Base-by-base conservation (phyloP, 2,888 invertebrate genomes). In the Ectemnius cavifrons region DNA sequence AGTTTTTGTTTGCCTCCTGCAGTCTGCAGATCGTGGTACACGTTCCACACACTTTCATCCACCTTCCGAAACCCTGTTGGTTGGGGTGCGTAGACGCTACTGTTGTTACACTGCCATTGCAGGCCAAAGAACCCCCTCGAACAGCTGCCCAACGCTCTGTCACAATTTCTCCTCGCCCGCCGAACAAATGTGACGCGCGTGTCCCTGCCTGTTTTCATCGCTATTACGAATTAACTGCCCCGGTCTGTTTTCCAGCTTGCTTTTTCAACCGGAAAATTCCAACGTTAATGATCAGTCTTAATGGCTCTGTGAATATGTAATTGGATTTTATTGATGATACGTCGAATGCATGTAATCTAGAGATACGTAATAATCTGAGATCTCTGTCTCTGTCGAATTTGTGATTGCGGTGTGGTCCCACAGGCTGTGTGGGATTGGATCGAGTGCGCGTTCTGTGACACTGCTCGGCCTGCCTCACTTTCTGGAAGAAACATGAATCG, bases 1-100 rank as follows among this genome's bases (percentile, higher is more conserved):
- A 86, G 88, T 89, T 86, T 89, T 88, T 85, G 79, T 23, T 3
- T 23, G 23, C 3, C 23, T 23, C 23, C 3, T 23, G 2, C 2
- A 23, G 23, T 78, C 58, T 67, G 73, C 58, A 62, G 66, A 71
- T 71, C 62, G 78, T 67, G 73, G 79, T 80, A 82, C 72, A 71
- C 66, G 59, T 58, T 56, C 70, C 78, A 71, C 80, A 71, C 3
- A 64, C 68, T 67, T 37, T 23, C 60, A 49, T 63, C 52, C 52
- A 52, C 52, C 52, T 52, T 52, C 52, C 16, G 16, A 61, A 57
- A 61, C 63, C 72, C 73, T 74, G 58, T 75, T 75, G 76, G 66
- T 66, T 73, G 71, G 67, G 73, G 63, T 67, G 63, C 13, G n/a
- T 52, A 16, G 52, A 16, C 16, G 52, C 52, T 52, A 16, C 16